Conservation (phyloP, 2,113 vertebrate genomes). For the Acrocephalus arundinaceus region DNA sequence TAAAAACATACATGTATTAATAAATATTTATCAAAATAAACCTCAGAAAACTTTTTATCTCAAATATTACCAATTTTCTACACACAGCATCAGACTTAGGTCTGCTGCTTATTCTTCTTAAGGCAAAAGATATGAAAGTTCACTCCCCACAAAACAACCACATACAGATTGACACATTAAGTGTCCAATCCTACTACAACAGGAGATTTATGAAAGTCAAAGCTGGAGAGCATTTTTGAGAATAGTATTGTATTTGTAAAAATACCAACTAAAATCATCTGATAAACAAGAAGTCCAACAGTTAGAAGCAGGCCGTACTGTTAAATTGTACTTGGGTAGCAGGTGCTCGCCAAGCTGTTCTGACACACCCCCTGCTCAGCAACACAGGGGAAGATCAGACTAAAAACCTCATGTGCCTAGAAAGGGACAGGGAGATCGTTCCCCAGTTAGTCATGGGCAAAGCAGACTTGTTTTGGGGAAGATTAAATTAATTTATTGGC, state of each 20-base stretch:
- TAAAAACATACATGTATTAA: conserved; percentile 2
- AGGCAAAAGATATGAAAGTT: background rate
- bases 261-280: background rate
- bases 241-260: background rate
- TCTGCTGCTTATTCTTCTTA: background rate
- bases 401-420: background rate
- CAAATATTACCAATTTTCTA: background rate
- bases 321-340: background rate
- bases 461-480: background rate
- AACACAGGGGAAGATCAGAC: background rate
- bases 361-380: background rate
- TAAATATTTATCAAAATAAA: background rate
- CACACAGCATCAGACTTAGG: background rate
- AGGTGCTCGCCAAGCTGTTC: background rate
- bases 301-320: background rate
- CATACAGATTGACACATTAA: background rate
- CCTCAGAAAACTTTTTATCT: background rate
- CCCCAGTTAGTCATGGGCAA: background rate
- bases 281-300: background rate
- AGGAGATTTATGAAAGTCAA: background rate
- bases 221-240: background rate
- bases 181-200: background rate
- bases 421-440: background rate
- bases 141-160: background rate
- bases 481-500: background rate